A percentile compares a stretch with the other conserved stretches of the same genome.
Evolutionary conservation across 2,888 invertebrate species (phyloP).

Genomic region (Drosophila borborema): DNA sequence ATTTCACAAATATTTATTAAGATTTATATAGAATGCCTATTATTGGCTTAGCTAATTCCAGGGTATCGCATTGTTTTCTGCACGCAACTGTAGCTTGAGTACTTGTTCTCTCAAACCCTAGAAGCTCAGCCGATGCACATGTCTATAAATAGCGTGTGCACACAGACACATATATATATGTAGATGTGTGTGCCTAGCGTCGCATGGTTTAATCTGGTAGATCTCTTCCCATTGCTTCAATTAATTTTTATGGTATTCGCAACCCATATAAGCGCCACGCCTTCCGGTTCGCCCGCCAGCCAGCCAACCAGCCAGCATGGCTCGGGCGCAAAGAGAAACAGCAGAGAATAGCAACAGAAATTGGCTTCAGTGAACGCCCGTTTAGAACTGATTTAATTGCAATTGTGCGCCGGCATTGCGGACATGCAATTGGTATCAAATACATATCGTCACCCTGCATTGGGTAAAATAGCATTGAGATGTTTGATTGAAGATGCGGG

Average conservation of each 20-base stretch:
- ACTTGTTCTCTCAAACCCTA: background rate
- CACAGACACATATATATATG: conserved; percentile 1
- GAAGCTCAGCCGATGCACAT: background rate
- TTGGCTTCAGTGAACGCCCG: conserved; percentile 59
- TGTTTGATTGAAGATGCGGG: conserved; percentile 58
- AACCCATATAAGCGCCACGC: conserved; percentile 69
- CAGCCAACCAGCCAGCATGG: conserved; percentile 35
- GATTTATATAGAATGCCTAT: too few relatives aligned
- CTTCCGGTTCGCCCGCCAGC: conserved; percentile 27
- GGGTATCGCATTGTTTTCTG: conserved; percentile 15
- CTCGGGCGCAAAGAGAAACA: conserved; percentile 23
- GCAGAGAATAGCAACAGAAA: conserved; percentile 26
- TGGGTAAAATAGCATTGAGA: conserved; percentile 18
- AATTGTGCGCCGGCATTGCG: conserved; percentile 60
- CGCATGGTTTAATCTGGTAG: conserved; percentile 44
- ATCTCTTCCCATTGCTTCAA: conserved; percentile 59
- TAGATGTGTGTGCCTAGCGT: background rate
- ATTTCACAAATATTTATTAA: too few relatives aligned
- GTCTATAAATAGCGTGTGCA: background rate
- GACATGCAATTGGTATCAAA: conserved; percentile 73
- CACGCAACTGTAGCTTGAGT: background rate
- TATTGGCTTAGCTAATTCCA: conserved; percentile 10
- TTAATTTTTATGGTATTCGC: conserved; percentile 68
- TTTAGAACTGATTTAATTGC: conserved; percentile 78
- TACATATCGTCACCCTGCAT: conserved; percentile 55